phyloP scores from a whole-genome alignment of 2,113 vertebrate genomes.

The Marmota flaviventris region DNA sequence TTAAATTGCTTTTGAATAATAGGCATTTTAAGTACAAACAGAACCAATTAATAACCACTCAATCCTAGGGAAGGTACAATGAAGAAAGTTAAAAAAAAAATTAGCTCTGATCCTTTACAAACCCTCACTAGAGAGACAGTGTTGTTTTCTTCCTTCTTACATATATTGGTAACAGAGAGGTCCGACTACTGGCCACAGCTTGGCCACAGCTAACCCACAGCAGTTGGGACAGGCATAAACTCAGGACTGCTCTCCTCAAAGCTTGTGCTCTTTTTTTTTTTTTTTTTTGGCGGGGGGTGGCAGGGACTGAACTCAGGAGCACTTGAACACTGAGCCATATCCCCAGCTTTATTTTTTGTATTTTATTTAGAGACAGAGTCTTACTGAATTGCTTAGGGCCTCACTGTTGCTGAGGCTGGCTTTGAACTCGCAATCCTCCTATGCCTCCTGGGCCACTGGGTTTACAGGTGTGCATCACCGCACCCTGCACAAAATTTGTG shows the following conservation, averaged over 20 bases:
- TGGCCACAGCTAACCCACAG: neutral
- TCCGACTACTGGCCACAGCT: neutral
- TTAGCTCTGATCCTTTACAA: neutral
- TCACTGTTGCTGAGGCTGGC: no score
- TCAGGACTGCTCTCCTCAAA: neutral
- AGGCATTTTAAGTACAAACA: constrained; percentile 10
- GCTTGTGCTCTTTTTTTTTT: neutral
- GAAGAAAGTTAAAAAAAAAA: neutral
- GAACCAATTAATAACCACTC: neutral
- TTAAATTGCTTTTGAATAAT: neutral
- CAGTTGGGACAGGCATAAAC: neutral
- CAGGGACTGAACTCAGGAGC: no score
- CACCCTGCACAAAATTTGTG: no score
- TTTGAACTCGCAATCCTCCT: no score
- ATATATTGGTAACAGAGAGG: neutral
- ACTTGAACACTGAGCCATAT: no score
- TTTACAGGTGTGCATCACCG: no score
- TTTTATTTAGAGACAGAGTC: no score
- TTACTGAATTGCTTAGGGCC: no score
- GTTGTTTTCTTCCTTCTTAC: neutral
- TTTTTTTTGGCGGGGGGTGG: no score
- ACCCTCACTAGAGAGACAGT: neutral
- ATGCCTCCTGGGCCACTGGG: no score
- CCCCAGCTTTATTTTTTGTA: no score
- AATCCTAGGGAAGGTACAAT: neutral